Evolutionary conservation across 2,888 invertebrate species (phyloP), one percentile per base, ranked within the genome.

Genomic region (Stegana nigrithorax): DNA sequence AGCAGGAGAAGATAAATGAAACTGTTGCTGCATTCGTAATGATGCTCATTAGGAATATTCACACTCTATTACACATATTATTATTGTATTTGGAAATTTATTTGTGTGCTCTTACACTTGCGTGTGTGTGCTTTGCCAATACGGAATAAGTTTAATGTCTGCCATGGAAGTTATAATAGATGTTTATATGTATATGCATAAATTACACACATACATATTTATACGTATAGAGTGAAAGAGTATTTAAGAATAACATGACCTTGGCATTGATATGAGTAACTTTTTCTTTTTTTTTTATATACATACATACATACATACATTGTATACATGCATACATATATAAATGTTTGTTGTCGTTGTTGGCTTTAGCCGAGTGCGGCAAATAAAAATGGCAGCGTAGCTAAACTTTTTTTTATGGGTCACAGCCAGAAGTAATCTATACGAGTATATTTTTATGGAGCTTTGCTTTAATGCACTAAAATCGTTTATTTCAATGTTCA

Each of bases 311-410:
- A n/a, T 45, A 17, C 25, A 12, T 32, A 8, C 17, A 39, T 39
- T n/a, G 17, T 32, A 39, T 17, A 39, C 17, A 39, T 39, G 39
- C 21, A 44, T 17, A 23, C 50, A 26, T 65, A n/a, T 60, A 45
- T 59, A 25, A 69, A 45, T 60, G 50, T 62, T 60, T 45, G 47
- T 63, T 29, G 23, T 51, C 55, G 44, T 65, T 64, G 61, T 53
- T n/a, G 47, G n/a, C n/a, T n/a, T 67, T 67, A 66, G 73, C 70
- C 66, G 61, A 65, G 62, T 62, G 65, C 60, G 61, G 62, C 66
- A n/a, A 8, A 17, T 14, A n/a, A 10, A 3, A 32, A 8, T 50
- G 66, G 66, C 59, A 68, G 73, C 62, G 65, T 71, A 72, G n/a
- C n/a, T n/a, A 69, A 75, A 70, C 25, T 47, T 47, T 36, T n/a